Conservation (phyloP, 2,888 invertebrate species). For the Mythimna lalbum region DNA sequence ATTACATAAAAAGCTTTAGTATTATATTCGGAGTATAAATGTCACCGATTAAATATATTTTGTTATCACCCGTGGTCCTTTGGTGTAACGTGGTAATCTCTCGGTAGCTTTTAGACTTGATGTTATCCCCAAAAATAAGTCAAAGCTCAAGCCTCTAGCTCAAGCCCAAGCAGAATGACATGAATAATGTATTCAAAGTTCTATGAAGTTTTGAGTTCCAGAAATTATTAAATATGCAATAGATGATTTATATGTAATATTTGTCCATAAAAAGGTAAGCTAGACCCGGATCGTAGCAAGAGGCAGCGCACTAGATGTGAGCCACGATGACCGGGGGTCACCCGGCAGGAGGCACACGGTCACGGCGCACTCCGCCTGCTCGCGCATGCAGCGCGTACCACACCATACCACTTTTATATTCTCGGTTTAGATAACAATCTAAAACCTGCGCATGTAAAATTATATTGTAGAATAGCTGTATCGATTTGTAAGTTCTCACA, state of each 20-base stretch:
- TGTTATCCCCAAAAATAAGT: neutral
- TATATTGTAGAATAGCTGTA: conserved; percentile 61
- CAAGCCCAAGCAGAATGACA: too few species aligned
- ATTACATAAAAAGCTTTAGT: conserved; percentile 9
- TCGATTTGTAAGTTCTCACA: conserved; percentile 80
- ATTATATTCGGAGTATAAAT: conserved; percentile 4
- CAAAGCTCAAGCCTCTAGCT: neutral
- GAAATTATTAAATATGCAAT: too few species aligned
- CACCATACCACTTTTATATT: conserved; percentile 71
- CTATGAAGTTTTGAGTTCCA: neutral
- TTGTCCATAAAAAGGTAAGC: conserved; percentile 58
- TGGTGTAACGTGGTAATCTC: conserved; percentile 1
- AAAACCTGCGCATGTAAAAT: conserved; percentile 64
- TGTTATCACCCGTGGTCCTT: neutral
- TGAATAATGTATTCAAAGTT: neutral
- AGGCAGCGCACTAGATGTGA: conserved; percentile 74
- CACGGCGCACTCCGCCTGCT: conserved; percentile 69
- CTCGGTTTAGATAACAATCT: conserved; percentile 70
- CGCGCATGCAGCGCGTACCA: conserved; percentile 69
- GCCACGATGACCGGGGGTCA: conserved; percentile 79
- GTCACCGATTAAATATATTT: conserved; percentile 10
- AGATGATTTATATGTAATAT: conserved; percentile 37
- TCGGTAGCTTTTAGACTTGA: conserved; percentile 1
- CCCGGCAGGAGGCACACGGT: conserved; percentile 72
- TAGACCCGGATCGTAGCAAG: conserved; percentile 63